These are phyloP conservation scores for Rhagoletis pomonella DNA, from an alignment of 1,140 invertebrate genomes.

Conservation along the genomic window DNA sequence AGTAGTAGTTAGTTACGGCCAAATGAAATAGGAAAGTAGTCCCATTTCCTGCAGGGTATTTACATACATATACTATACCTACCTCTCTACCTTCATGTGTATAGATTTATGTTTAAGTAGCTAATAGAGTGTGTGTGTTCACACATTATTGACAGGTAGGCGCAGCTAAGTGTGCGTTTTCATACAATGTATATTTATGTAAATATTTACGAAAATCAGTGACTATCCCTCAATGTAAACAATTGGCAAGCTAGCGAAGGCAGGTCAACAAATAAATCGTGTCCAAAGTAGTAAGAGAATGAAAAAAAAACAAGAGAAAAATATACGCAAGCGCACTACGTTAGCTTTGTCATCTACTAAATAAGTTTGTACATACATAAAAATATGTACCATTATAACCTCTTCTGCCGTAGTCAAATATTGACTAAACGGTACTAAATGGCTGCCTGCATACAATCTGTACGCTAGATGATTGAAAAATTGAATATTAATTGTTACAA, in stretches of 20 bases:
- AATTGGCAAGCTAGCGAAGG: not conserved
- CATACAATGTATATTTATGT: not conserved
- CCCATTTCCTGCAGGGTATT: no score
- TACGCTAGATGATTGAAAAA: not conserved
- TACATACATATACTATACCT: no score
- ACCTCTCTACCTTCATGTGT: no score
- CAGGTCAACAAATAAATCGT: conserved; percentile 6
- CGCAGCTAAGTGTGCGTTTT: not conserved
- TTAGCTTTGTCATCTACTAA: no score
- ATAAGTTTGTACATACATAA: no score
- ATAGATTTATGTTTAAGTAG: not conserved
- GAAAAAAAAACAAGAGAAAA: not conserved
- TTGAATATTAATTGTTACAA: not conserved
- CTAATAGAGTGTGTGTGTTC: not conserved
- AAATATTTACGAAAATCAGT: conserved; percentile 5
- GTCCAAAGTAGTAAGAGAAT: not conserved
- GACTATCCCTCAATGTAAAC: not conserved
- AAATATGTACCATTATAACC: no score
- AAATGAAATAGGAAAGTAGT: no score
- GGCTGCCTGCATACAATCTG: not conserved
- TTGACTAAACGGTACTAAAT: conserved; percentile 4
- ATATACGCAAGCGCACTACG: no score
- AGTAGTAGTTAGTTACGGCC: no score
- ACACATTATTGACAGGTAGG: not conserved
- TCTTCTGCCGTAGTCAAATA: not conserved